These are phyloP conservation scores for Calidris pygmaea DNA, from an alignment of 2,113 vertebrate genomes.

Conservation along the genomic window DNA sequence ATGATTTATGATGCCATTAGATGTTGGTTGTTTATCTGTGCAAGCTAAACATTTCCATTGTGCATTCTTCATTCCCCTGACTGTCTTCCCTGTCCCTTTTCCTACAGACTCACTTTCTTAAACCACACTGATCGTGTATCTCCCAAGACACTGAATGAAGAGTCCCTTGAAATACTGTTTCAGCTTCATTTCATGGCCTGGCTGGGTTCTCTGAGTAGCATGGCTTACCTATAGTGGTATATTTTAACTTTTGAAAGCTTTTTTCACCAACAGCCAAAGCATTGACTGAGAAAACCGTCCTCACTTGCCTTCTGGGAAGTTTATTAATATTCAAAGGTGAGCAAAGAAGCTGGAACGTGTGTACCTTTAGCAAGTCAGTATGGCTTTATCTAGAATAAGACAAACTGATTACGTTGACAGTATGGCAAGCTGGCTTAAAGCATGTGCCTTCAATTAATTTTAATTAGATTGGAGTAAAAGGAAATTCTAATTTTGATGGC, in stretches of 20 bases:
- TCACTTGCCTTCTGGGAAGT: neutral
- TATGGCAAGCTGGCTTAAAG: constrained; percentile 13
- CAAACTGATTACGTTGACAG: constrained; percentile 40
- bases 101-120: neutral
- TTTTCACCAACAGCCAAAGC: neutral
- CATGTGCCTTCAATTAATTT: constrained; percentile 44
- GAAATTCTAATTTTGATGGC: constrained; percentile 43
- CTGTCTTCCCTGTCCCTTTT: neutral
- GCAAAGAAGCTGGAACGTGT: neutral
- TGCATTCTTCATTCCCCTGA: neutral
- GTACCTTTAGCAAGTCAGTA: constrained; percentile 5
- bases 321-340: constrained; percentile 27
- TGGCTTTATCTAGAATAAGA: constrained; percentile 33
- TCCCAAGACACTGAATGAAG: neutral
- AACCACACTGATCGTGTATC: neutral
- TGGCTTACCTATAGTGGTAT: neutral
- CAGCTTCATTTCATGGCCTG: neutral
- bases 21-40: neutral
- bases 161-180: neutral
- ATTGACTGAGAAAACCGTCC: neutral
- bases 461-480: constrained; percentile 43
- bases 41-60: neutral
- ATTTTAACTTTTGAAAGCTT: neutral
- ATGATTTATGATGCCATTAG: neutral
- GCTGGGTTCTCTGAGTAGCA: neutral